Evolutionary conservation across 2,113 vertebrate genomes (phyloP).

Genomic region (Sterna hirundo): DNA sequence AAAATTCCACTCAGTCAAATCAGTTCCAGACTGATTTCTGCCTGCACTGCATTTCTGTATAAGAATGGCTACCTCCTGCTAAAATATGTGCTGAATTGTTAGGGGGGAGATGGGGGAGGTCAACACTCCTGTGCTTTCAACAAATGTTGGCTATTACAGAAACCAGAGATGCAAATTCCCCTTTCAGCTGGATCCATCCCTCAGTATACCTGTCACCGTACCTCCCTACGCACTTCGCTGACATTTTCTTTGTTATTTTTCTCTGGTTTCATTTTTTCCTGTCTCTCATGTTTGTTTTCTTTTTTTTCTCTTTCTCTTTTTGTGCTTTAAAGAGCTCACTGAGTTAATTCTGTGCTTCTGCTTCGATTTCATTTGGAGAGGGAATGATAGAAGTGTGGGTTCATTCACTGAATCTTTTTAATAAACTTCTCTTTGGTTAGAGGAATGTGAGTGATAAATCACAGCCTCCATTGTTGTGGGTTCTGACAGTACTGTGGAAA

Average conservation of each 20-base stretch:
- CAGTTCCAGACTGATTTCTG: neutral
- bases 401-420: neutral
- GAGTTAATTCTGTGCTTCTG: neutral
- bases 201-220: neutral
- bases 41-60: neutral
- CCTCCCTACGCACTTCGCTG: neutral
- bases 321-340: neutral
- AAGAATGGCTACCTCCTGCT: neutral
- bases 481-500: neutral
- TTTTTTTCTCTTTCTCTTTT: neutral
- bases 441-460: conserved; percentile 13
- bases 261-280: neutral
- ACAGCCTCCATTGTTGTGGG: neutral
- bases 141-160: neutral
- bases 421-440: neutral
- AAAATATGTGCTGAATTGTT: neutral
- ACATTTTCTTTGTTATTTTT: neutral
- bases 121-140: neutral
- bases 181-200: neutral
- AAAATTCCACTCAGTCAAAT: neutral
- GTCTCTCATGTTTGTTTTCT: neutral
- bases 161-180: neutral
- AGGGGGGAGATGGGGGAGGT: neutral
- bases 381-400: neutral
- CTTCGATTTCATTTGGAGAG: neutral